phyloP scores from a whole-genome alignment of 2,888 invertebrate genomes.

The Sinodicranocentrus sp. region DNA sequence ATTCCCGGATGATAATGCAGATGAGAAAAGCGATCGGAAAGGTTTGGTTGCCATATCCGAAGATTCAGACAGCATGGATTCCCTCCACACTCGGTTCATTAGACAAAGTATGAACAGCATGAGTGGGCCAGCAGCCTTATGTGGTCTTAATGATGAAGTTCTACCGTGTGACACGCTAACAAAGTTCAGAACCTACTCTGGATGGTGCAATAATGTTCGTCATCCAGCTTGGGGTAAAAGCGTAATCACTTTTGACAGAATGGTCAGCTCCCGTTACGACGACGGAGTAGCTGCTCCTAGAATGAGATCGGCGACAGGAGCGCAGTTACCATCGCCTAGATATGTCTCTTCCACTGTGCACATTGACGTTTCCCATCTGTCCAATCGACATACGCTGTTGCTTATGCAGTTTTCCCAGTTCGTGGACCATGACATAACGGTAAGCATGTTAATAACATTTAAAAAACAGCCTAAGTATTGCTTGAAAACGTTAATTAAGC shows the following conservation, averaged over 20 bases:
- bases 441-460: no score
- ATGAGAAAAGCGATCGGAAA: no score
- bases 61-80: constrained; percentile 19
- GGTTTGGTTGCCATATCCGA: neutral
- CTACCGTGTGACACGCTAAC: constrained; percentile 84
- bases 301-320: constrained; percentile 86
- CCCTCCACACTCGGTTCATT: constrained; percentile 30
- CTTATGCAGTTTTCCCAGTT: constrained; percentile 93
- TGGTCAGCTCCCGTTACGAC: constrained; percentile 92
- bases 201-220: constrained; percentile 92
- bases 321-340: constrained; percentile 90
- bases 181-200: constrained; percentile 75
- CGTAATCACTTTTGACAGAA: constrained; percentile 89
- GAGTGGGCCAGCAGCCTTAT: constrained; percentile 80
- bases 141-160: constrained; percentile 85
- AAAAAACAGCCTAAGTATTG: neutral
- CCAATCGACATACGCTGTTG: constrained; percentile 92
- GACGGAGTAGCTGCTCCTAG: constrained; percentile 92
- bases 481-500: neutral
- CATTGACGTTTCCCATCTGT: constrained; percentile 93
- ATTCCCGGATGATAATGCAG: constrained; percentile 53
- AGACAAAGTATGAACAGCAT: constrained; percentile 53
- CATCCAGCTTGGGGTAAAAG: constrained; percentile 91
- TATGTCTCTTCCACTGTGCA: constrained; percentile 92
- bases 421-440: constrained; percentile 88